A percentile compares a stretch with the other conserved stretches of the same genome.
phyloP scores from a whole-genome alignment of 2,113 vertebrate species.

The Lasiurus cinereus region DNA sequence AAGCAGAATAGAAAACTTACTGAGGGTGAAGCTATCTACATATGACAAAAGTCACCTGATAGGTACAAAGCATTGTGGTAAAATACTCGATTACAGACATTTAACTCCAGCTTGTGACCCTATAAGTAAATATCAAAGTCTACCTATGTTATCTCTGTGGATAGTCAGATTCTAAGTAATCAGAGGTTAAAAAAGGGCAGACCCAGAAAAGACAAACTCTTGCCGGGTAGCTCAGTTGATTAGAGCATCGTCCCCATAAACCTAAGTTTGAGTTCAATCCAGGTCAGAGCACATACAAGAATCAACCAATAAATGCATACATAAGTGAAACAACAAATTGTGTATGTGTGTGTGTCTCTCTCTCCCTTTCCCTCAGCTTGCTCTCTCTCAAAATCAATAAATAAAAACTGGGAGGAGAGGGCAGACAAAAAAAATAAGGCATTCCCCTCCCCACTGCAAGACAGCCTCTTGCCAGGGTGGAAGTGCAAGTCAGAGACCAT shows the following conservation, averaged over 20 bases:
- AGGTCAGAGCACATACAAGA: neutral
- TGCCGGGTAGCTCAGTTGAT: neutral
- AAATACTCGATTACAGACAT: neutral
- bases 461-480: neutral
- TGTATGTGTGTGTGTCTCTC: neutral
- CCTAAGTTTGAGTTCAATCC: neutral
- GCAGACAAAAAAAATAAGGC: neutral
- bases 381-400: neutral
- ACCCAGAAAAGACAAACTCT: neutral
- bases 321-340: neutral
- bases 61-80: neutral
- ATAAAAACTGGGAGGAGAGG: neutral
- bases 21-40: too few relatives aligned
- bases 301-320: neutral
- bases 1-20: neutral
- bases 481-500: neutral
- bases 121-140: neutral
- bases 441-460: neutral
- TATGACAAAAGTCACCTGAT: neutral
- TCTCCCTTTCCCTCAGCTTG: neutral
- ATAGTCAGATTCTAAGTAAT: neutral
- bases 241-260: neutral
- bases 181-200: neutral
- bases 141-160: neutral
- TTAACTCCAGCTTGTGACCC: neutral